A percentile compares a stretch with the other conserved stretches of the same genome.
Conservation (phyloP, 92 coral and sea anemone genomes). For the Phenganax stokvisi region DNA sequence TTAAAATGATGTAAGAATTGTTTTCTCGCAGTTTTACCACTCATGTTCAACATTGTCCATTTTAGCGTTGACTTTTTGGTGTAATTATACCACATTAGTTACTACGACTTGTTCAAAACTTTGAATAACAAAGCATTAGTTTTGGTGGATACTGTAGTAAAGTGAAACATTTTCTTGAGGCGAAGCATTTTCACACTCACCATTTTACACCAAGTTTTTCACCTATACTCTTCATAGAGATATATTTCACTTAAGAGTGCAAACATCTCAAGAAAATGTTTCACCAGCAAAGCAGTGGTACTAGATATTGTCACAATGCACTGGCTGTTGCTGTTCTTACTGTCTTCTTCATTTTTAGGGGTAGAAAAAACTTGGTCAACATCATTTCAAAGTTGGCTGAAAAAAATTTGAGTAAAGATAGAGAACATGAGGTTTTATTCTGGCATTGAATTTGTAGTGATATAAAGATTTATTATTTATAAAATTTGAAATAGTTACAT, state of each 20-base stretch:
- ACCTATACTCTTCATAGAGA: too few species aligned
- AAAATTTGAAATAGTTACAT: too few species aligned
- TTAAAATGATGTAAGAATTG: neutral
- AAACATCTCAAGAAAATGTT: too few species aligned
- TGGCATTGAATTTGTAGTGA: neutral
- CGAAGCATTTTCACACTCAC: too few species aligned
- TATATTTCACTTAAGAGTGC: too few species aligned
- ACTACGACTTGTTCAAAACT: neutral
- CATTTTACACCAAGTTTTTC: too few species aligned
- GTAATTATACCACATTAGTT: neutral
- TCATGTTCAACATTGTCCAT: neutral
- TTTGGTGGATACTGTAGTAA: too few species aligned
- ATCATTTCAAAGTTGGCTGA: conserved; percentile 62
- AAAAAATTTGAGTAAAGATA: neutral
- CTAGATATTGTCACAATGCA: neutral
- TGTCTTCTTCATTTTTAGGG: conserved; percentile 1
- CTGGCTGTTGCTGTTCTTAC: neutral
- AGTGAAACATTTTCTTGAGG: too few species aligned
- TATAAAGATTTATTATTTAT: neutral
- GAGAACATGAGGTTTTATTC: neutral
- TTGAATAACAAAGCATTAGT: neutral
- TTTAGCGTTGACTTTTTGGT: neutral
- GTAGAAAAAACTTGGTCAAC: conserved; percentile 67
- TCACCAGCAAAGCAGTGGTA: too few species aligned
- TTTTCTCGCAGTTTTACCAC: neutral